These are phyloP conservation scores for Romanomermis culicivorax DNA, from an alignment of 2,888 invertebrate genomes.

Conservation along the genomic window DNA sequence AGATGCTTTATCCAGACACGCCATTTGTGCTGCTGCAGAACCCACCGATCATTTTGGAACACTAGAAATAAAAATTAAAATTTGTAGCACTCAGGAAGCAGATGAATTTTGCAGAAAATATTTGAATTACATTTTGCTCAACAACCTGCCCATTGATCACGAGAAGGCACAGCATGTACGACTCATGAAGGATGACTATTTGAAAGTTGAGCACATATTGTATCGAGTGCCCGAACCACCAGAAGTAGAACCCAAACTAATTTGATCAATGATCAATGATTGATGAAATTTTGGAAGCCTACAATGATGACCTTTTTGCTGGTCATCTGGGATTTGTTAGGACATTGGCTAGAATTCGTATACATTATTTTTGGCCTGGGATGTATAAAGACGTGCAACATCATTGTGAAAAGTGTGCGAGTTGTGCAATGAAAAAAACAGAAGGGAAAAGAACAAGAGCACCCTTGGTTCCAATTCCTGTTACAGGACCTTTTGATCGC, in stretches of 20 bases:
- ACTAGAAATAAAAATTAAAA: too few species aligned
- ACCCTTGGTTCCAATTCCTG: too few species aligned
- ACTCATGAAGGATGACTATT: not conserved
- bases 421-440: not conserved
- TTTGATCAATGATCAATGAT: not conserved
- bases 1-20: not conserved
- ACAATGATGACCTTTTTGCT: too few species aligned
- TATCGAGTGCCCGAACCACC: too few species aligned
- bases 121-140: too few species aligned
- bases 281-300: not conserved
- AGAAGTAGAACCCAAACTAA: not conserved
- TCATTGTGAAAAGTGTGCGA: not conserved
- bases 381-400: not conserved
- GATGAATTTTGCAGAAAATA: too few species aligned
- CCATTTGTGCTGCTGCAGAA: not conserved
- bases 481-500: too few species aligned
- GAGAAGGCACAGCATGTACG: not conserved
- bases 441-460: not conserved
- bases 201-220: not conserved
- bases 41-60: not conserved
- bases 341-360: too few species aligned
- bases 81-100: not conserved
- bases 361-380: too few species aligned
- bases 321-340: too few species aligned
- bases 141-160: not conserved